Evolutionary conservation across 2,113 vertebrate genomes (phyloP).

Genomic region (Sardina pilchardus): DNA sequence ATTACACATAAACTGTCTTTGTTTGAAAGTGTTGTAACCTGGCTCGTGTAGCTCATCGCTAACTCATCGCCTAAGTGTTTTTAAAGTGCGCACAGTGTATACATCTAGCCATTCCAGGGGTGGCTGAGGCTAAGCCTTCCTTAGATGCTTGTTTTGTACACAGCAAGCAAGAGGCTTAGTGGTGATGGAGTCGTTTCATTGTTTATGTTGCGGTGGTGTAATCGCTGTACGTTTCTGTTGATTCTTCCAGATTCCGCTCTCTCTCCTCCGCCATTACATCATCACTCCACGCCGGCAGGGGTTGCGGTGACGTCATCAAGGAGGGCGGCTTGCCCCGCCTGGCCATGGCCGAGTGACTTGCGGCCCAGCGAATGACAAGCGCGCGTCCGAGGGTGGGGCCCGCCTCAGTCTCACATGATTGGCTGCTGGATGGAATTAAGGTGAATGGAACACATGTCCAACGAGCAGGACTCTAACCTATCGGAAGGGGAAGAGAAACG

Average conservation of each 20-base stretch:
- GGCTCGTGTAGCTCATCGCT: too few relatives aligned
- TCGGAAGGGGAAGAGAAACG: constrained; percentile 80
- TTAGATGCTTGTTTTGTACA: neutral
- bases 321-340: constrained; percentile 40
- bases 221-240: neutral
- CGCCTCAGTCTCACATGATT: constrained; percentile 82
- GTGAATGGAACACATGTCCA: constrained; percentile 84
- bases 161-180: neutral
- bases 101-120: neutral
- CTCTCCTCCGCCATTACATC: constrained; percentile 5
- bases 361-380: constrained; percentile 75
- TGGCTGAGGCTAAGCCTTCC: neutral
- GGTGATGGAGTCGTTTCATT: neutral
- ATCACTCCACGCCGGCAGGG: constrained; percentile 18
- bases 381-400: constrained; percentile 77
- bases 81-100: neutral
- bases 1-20: too few relatives aligned
- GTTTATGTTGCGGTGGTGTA: neutral
- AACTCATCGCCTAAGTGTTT: too few relatives aligned
- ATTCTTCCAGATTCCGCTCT: constrained; percentile 24
- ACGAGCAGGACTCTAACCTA: constrained; percentile 78
- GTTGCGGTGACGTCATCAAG: constrained; percentile 37
- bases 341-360: constrained; percentile 67
- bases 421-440: constrained; percentile 83
- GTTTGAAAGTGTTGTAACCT: too few relatives aligned